Evolutionary conservation across 2,888 invertebrate genomes (phyloP).

Genomic region (Troglohyphantes excavatus): DNA sequence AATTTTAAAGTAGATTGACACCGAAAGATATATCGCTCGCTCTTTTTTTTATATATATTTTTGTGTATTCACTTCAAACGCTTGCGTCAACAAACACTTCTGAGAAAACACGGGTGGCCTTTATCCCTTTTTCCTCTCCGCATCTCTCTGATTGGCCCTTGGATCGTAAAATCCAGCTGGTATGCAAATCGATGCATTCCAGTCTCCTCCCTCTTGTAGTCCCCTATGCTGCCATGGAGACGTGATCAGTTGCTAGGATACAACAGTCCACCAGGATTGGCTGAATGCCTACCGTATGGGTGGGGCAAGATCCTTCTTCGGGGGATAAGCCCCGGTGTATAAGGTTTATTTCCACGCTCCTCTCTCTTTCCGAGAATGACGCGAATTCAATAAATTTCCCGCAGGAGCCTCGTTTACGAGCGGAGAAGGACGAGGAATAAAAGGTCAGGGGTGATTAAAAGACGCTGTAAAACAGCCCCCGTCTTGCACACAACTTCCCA

Average conservation of each 20-base stretch:
- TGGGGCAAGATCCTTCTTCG: slow-evolving; percentile 17
- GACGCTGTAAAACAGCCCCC: slow-evolving; percentile 66
- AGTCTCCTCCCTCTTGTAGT: slow-evolving; percentile 38
- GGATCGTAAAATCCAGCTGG: slow-evolving; percentile 38
- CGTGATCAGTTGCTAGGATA: slow-evolving; percentile 56
- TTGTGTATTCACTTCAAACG: too few relatives aligned
- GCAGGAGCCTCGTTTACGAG: slow-evolving; percentile 65
- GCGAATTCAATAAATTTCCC: slow-evolving; percentile 75
- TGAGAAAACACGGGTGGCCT: too few relatives aligned
- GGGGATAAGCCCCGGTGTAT: not conserved
- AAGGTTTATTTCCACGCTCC: slow-evolving; percentile 32
- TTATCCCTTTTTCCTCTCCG: too few relatives aligned
- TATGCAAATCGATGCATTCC: slow-evolving; percentile 62
- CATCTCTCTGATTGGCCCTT: slow-evolving; percentile 38
- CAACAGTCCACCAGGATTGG: slow-evolving; percentile 32
- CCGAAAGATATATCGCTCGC: too few relatives aligned
- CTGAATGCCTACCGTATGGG: not conserved
- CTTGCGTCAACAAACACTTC: too few relatives aligned
- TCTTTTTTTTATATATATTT: too few relatives aligned
- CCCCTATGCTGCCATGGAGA: slow-evolving; percentile 26
- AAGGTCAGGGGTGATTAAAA: slow-evolving; percentile 73
- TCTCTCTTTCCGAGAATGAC: slow-evolving; percentile 54
- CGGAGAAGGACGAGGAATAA: slow-evolving; percentile 66
- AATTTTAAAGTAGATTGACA: too few relatives aligned
- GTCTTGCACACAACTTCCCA: too few relatives aligned